phyloP scores from a whole-genome alignment of 2,113 vertebrate genomes.

The Colossoma macropomum region DNA sequence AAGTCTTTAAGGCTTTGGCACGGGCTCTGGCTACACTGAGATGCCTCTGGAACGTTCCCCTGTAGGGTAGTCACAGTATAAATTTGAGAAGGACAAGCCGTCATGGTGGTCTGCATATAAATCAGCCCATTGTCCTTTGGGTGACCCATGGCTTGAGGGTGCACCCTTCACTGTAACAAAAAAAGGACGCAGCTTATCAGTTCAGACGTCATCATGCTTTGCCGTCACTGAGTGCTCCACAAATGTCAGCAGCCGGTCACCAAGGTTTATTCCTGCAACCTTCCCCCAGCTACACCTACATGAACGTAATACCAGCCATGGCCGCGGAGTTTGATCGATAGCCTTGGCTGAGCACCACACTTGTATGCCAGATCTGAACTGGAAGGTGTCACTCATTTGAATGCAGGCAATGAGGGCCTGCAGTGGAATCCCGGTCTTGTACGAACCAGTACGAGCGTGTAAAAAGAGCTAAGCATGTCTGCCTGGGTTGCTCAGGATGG shows the following conservation, averaged over 20 bases:
- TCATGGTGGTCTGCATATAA: conserved; percentile 1
- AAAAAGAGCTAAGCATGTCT: conserved; percentile 59
- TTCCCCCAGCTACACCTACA: neutral
- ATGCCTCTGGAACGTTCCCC: conserved; percentile 40
- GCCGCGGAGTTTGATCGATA: conserved; percentile 49
- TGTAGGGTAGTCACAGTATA: conserved; percentile 14
- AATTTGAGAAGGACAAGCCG: conserved; percentile 15
- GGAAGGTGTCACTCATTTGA: conserved; percentile 46
- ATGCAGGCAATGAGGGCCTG: conserved; percentile 25
- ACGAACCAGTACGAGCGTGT: conserved; percentile 50
- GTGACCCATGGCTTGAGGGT: conserved; percentile 18
- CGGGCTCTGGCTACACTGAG: conserved; percentile 1
- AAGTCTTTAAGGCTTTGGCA: neutral
- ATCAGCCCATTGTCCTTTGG: conserved; percentile 7
- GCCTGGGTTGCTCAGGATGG: conserved; percentile 61
- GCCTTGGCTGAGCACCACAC: conserved; percentile 22
- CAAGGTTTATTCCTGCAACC: conserved; percentile 17
- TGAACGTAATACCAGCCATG: conserved; percentile 30
- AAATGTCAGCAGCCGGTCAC: conserved; percentile 29
- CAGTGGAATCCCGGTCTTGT: conserved; percentile 55
- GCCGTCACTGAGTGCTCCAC: conserved; percentile 28
- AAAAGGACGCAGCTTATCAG: conserved; percentile 31
- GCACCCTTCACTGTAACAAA: conserved; percentile 11
- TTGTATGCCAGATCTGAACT: conserved; percentile 23
- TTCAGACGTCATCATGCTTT: conserved; percentile 40